Evolutionary conservation across 2,888 invertebrate genomes (phyloP).

Genomic region (Morpho achilles): DNA sequence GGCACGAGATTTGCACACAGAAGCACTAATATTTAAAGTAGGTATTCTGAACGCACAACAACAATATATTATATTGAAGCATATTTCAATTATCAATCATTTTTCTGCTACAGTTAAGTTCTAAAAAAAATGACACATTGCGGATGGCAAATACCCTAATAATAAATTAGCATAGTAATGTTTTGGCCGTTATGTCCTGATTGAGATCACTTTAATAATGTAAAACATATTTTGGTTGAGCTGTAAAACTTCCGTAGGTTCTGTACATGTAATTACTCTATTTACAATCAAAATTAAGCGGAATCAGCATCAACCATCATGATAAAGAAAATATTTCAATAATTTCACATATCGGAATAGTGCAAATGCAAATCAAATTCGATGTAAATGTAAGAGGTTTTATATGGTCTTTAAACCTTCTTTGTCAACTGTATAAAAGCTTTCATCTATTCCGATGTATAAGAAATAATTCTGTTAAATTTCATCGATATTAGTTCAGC

Average conservation of each 20-base stretch:
- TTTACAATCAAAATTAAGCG: no score
- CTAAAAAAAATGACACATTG: conserved; percentile 75
- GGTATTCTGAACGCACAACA: conserved; percentile 9
- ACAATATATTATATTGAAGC: conserved; percentile 39
- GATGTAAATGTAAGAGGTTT: no score
- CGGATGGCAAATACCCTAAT: conserved; percentile 74
- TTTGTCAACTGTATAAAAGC: no score
- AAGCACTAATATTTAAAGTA: conserved; percentile 9
- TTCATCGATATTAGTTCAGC: no score
- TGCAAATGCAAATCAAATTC: no score
- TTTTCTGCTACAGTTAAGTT: conserved; percentile 74
- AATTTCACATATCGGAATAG: no score
- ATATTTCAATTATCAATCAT: conserved; percentile 73
- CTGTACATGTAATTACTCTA: conserved; percentile 9
- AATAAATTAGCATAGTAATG: conserved; percentile 78
- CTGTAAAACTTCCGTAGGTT: conserved; percentile 12
- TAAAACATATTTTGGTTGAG: conserved; percentile 42
- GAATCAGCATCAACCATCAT: no score
- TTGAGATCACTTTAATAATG: conserved; percentile 69
- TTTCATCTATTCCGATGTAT: no score
- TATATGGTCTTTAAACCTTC: no score
- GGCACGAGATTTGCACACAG: conserved; percentile 7
- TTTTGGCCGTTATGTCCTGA: conserved; percentile 69
- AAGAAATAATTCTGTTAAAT: no score
- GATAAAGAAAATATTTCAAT: no score